Evolutionary conservation across 2,888 invertebrate species (phyloP), one percentile per base, ranked within the genome.

Genomic region (Scaptomyza cyrtandrae): DNA sequence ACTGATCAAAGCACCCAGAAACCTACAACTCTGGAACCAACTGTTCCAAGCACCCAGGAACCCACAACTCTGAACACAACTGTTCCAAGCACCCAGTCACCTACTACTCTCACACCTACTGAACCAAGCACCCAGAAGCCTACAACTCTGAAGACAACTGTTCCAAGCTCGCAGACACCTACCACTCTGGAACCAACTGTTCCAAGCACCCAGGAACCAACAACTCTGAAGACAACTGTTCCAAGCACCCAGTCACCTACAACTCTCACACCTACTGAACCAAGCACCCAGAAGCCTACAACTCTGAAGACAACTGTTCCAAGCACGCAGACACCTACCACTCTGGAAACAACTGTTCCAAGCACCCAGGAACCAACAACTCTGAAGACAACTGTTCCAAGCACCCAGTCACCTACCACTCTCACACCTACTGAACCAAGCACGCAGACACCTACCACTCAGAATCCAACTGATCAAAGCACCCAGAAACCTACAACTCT

Each of bases 71-170:
- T 9, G 7, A 33, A 16, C 4, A 29, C 52, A 16, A 58, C 53
- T 0, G 6, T 0, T 3, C 31, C 29, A 19, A 31, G 5, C 1
- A 14, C 19, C 3, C 24, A 24, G 6, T 0, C 6, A 13, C 24
- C 44, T 1, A 44, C 24, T 6, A 44, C 44, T 6, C 3, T 6
- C 3, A 54, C 4, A 0, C 41, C 53, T 7, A 14, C 1, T 0
- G 10, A 29, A 4, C 11, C 16, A 9, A 59, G 31, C 0, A 46
- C 45, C 0, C 31, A 19, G 0, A 35, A 13, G 6, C 43, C 49
- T 0, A 56, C 68, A 14, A 67, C 62, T n/a, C 6, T 6, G 4
- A 55, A n/a, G n/a, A n/a, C n/a, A n/a, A n/a, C n/a, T n/a, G n/a
- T n/a, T 24, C 13, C 13, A 3, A 24, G 24, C 24, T 5, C 39